Percentiles rank a stretch among this genome's conserved stretches.
Conservation (phyloP, 2,888 invertebrate species). For the Euproctis similis region DNA sequence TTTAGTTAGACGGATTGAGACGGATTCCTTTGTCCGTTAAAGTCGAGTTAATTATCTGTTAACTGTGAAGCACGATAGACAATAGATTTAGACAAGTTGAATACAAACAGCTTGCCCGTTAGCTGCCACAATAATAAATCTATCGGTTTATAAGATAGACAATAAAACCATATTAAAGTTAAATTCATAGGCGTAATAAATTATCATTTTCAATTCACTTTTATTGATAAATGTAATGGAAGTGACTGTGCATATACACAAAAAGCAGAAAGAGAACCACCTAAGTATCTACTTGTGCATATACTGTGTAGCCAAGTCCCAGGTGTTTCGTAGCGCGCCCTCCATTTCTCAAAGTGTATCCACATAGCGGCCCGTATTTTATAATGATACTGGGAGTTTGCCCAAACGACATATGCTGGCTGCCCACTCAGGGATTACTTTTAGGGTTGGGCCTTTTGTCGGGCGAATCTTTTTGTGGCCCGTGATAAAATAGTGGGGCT, state of each 20-base stretch:
- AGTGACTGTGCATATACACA: slow-evolving; percentile 40
- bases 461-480: slow-evolving; percentile 29
- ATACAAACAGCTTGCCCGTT: too few relatives aligned
- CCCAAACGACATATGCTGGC: slow-evolving; percentile 61
- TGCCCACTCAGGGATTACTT: slow-evolving; percentile 64
- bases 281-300: neutral
- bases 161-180: too few relatives aligned
- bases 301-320: slow-evolving; percentile 39
- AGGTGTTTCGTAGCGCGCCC: slow-evolving; percentile 56
- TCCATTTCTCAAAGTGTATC: slow-evolving; percentile 72
- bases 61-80: too few relatives aligned
- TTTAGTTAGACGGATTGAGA: too few relatives aligned
- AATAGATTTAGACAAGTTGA: too few relatives aligned
- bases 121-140: too few relatives aligned
- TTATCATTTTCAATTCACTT: slow-evolving; percentile 23
- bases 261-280: slow-evolving; percentile 34
- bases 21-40: too few relatives aligned
- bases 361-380: slow-evolving; percentile 64
- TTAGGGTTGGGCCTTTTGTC: slow-evolving; percentile 42
- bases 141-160: too few relatives aligned
- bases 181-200: slow-evolving; percentile 13
- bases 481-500: slow-evolving; percentile 20
- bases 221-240: slow-evolving; percentile 36
- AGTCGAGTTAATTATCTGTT: too few relatives aligned
- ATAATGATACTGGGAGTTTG: slow-evolving; percentile 66